phyloP scores from a whole-genome alignment of 2,113 vertebrate genomes.

The Phrynosoma blainvillii region DNA sequence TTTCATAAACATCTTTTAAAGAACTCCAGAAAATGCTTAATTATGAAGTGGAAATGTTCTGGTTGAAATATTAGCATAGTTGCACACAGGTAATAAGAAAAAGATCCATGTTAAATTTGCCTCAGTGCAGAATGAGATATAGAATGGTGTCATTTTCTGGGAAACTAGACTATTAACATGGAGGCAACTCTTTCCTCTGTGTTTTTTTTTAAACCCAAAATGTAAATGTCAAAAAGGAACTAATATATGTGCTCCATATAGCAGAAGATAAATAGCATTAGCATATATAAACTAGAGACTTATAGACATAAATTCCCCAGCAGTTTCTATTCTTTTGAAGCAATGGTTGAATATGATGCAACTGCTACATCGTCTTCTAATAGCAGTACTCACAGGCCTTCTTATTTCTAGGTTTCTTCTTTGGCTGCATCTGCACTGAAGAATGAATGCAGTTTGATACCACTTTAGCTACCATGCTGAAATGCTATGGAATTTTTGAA shows the following conservation, averaged over 20 bases:
- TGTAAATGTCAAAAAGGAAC: background rate
- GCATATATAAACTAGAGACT: background rate
- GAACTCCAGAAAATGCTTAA: conserved; percentile 17
- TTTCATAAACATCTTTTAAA: conserved; percentile 13
- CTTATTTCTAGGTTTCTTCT: background rate
- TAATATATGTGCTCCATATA: background rate
- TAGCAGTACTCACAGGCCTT: background rate
- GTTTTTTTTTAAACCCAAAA: background rate
- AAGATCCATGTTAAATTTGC: background rate
- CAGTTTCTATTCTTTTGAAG: background rate
- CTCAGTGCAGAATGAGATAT: background rate
- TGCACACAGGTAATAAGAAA: background rate
- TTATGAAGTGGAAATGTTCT: conserved; percentile 13
- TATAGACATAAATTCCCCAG: background rate
- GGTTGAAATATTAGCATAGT: background rate
- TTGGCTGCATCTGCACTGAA: background rate
- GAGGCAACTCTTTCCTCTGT: background rate
- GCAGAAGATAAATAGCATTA: conserved; percentile 25
- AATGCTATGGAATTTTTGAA: no score
- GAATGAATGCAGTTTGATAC: no score
- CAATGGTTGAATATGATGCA: background rate
- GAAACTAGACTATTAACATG: background rate
- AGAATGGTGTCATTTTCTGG: background rate
- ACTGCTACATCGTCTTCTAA: background rate
- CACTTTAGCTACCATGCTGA: no score